Conservation (phyloP, 35 echinoderm and acorn worm genomes). For the Ophiothrix spiculata region DNA sequence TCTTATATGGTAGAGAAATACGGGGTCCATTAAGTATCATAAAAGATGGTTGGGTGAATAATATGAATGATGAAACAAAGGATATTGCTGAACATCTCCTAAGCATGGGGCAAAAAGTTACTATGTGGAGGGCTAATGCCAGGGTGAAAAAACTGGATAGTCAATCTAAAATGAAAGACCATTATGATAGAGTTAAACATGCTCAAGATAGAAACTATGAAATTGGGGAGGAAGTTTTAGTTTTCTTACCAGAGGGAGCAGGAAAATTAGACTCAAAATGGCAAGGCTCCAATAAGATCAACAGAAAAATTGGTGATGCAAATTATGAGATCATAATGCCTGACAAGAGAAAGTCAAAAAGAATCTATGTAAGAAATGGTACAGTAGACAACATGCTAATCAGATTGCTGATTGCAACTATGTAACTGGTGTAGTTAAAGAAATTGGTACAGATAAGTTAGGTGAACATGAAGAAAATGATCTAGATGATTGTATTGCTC, state of each 20-base stretch:
- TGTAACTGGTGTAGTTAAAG: background rate
- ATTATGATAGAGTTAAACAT: slow-evolving; percentile 35
- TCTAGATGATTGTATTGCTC: background rate
- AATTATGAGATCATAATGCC: slow-evolving; percentile 21
- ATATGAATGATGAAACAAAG: background rate
- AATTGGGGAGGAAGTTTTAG: slow-evolving; percentile 31
- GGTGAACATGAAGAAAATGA: background rate
- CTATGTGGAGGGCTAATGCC: slow-evolving; percentile 1
- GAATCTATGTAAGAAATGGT: background rate
- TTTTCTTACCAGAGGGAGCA: slow-evolving; percentile 24
- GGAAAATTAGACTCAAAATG: slow-evolving; percentile 30
- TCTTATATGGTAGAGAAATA: slow-evolving; percentile 31
- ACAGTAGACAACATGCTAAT: background rate
- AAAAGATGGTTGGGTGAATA: background rate
- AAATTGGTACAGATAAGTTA: background rate
- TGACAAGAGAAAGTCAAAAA: slow-evolving; percentile 23
- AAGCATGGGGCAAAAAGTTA: background rate
- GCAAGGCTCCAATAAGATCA: slow-evolving; percentile 30
- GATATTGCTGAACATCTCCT: background rate
- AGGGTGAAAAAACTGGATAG: background rate
- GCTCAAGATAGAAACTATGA: slow-evolving; percentile 2
- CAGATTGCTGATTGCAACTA: background rate
- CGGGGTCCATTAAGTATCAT: slow-evolving; percentile 16
- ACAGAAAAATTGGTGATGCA: background rate
- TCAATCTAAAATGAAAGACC: slow-evolving; percentile 16